phyloP scores from a whole-genome alignment of 1,140 invertebrate species.

The Microplitis demolitor region DNA sequence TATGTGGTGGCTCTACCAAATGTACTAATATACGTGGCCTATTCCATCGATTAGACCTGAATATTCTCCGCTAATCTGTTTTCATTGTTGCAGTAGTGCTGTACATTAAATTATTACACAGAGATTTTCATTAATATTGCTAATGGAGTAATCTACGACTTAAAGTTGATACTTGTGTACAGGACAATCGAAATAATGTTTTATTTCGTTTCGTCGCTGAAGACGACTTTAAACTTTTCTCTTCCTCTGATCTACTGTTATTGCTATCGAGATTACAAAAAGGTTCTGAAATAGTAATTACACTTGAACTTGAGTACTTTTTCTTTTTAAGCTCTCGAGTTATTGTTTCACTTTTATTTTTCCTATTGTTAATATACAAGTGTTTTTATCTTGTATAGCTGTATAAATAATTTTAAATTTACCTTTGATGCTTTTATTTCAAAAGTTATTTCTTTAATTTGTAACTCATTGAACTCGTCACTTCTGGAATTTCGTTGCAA shows the following conservation, averaged over 20 bases:
- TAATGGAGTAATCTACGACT: too few species aligned
- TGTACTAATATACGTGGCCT: neutral
- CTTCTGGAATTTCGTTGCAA: neutral
- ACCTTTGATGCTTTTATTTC: neutral
- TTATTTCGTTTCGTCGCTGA: too few species aligned
- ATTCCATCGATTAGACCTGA: conserved; percentile 16
- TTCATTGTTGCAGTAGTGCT: neutral
- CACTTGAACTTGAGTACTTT: too few species aligned
- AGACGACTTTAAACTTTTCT: too few species aligned
- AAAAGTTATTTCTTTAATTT: neutral
- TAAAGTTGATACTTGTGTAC: too few species aligned
- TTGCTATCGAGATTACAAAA: too few species aligned
- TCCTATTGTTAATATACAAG: neutral
- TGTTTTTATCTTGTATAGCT: neutral
- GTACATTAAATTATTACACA: too few species aligned
- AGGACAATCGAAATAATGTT: too few species aligned
- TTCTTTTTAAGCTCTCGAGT: too few species aligned
- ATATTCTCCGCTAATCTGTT: neutral
- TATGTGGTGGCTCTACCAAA: conserved; percentile 6
- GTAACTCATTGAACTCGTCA: conserved; percentile 1
- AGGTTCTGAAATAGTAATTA: too few species aligned
- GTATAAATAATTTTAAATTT: neutral
- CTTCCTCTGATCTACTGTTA: too few species aligned
- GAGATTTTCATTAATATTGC: too few species aligned
- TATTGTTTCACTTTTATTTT: neutral